Evolutionary conservation across 1,140 invertebrate species (phyloP), one percentile per base, ranked within the genome.

Genomic region (Popillia japonica): DNA sequence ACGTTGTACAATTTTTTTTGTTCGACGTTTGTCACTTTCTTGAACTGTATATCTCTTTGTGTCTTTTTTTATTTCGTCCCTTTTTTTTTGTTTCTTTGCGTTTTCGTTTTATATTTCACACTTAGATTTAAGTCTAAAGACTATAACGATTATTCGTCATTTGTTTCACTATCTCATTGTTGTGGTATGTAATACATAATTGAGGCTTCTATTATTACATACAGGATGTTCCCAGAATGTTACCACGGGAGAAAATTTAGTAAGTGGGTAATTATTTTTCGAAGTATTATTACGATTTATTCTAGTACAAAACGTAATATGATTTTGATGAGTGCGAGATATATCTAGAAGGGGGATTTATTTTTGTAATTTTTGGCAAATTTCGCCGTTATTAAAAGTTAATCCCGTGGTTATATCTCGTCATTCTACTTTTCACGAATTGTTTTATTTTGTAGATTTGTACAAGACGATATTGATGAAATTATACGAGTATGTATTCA

Each of bases 1-100:
- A 22, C 61, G 61, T 68, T 68, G 61, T 68, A 68, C 48, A 55
- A 55, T 68, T 68, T 68, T 68, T 68, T 68, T 68, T 68, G 61
- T 68, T 68, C 48, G 48, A 55, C 48, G 48, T 68, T 68, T 22
- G 61, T 68, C 22, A n/a, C 17, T 20, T 64, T 10, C 27, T 68
- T 68, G 61, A 68, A 68, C 27, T 68, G 17, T 68, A 17, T 68
- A 68, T 68, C 61, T 68, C 61, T 68, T 8, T 23, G 27, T 68
- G 44, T 68, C 3, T 61, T 68, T 68, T 68, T 48, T 48, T 2
- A 48, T 48, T 48, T 10, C 44, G n/a, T 48, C n/a, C 44, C 10
- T 17, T 48, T 48, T 23, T 23, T 23, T 68, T 68, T 68, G 22
- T 68, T 34, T 27, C 27, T 55, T 55, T 55, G 48, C 11, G 48